These are phyloP conservation scores for Eurytoma californica DNA, from an alignment of 2,888 invertebrate genomes.

Conservation along the genomic window DNA sequence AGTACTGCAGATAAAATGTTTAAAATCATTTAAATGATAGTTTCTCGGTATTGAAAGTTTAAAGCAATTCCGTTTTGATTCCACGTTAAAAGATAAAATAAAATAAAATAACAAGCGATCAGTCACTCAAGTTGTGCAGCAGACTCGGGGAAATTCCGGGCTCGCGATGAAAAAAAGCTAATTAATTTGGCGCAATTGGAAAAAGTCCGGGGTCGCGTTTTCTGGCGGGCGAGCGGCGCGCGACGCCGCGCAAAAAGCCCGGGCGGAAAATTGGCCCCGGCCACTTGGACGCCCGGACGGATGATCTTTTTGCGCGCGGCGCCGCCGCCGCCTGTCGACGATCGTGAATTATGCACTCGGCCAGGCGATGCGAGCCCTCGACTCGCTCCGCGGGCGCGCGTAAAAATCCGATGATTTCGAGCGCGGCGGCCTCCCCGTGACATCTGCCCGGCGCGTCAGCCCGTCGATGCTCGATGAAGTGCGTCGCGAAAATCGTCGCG, in stretches of 20 bases:
- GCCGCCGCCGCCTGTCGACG: constrained; percentile 1
- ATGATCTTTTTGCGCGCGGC: constrained; percentile 48
- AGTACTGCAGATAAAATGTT: too few species aligned
- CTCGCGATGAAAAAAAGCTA: not conserved
- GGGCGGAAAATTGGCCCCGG: constrained; percentile 42
- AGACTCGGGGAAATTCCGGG: too few species aligned
- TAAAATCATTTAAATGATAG: not conserved
- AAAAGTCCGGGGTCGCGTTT: not conserved
- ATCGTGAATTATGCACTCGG: constrained; percentile 46
- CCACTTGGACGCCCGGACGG: constrained; percentile 37
- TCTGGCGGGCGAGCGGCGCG: too few species aligned
- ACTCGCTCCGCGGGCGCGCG: not conserved
- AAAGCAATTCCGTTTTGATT: too few species aligned
- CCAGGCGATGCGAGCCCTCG: not conserved
- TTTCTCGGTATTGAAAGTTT: too few species aligned
- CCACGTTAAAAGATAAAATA: too few species aligned
- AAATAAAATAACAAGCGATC: too few species aligned
- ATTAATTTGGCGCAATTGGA: constrained; percentile 8
- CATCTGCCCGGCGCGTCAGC: constrained; percentile 39
- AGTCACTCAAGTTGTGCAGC: too few species aligned
- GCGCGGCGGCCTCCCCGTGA: constrained; percentile 19
- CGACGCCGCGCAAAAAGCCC: constrained; percentile 16
- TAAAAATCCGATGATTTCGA: constrained; percentile 39
- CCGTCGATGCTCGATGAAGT: constrained; percentile 38
- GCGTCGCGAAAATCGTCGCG: constrained; percentile 49